phyloP scores from a whole-genome alignment of 2,113 vertebrate species.

The Equus quagga region DNA sequence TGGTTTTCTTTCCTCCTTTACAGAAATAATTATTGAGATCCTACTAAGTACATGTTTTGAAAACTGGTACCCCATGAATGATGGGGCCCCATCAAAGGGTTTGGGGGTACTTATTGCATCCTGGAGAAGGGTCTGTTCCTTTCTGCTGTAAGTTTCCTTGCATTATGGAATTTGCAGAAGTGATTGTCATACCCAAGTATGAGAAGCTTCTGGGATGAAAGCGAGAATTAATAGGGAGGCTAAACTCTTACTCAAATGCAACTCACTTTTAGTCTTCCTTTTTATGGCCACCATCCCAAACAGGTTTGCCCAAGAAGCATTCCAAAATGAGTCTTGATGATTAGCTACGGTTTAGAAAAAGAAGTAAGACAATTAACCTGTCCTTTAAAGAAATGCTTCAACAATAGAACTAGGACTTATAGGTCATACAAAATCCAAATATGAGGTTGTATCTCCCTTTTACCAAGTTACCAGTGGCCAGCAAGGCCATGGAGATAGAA shows the following conservation, averaged over 20 bases:
- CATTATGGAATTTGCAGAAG: background rate
- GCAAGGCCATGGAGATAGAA: background rate
- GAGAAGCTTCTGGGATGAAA: background rate
- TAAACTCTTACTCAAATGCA: background rate
- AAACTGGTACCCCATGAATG: background rate
- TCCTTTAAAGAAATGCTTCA: background rate
- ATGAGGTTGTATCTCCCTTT: background rate
- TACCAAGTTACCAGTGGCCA: background rate
- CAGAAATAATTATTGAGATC: background rate
- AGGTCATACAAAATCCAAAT: background rate
- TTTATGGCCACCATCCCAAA: background rate
- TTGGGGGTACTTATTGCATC: background rate
- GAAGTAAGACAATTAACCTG: background rate
- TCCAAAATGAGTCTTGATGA: background rate
- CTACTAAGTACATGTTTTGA: background rate
- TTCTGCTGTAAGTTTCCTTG: background rate
- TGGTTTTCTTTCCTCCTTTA: background rate
- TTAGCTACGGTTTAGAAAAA: conserved; percentile 16
- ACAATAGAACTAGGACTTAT: background rate
- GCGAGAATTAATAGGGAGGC: background rate
- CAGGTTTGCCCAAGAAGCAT: background rate
- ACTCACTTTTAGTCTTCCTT: background rate
- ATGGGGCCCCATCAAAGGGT: background rate
- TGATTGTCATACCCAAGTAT: background rate
- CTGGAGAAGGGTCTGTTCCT: background rate